phyloP scores from a whole-genome alignment of 2,888 invertebrate species.

The Rhabditoides inermis region DNA sequence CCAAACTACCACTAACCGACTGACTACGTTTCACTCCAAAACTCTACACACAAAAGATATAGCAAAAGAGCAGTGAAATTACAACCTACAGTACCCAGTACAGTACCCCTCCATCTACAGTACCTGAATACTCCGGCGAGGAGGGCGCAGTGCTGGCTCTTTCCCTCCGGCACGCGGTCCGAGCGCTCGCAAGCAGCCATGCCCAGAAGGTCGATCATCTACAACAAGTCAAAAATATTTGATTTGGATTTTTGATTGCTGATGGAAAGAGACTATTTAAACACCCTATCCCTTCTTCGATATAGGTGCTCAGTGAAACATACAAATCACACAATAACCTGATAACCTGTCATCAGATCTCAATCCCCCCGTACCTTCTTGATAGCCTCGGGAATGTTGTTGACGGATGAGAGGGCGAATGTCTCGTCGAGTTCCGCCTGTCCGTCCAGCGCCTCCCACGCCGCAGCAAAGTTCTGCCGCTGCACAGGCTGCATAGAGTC shows the following conservation, averaged over 20 bases:
- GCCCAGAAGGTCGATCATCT: constrained; percentile 67
- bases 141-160: constrained; percentile 71
- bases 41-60: too few relatives aligned
- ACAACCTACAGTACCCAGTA: too few relatives aligned
- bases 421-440: constrained; percentile 70
- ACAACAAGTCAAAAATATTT: too few relatives aligned
- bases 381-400: constrained; percentile 60
- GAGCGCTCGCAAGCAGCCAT: constrained; percentile 76
- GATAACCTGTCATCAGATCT: too few relatives aligned
- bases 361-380: too few relatives aligned
- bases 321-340: too few relatives aligned
- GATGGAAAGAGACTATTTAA: constrained; percentile 53
- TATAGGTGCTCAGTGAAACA: too few relatives aligned
- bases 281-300: too few relatives aligned
- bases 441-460: constrained; percentile 65
- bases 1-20: too few relatives aligned
- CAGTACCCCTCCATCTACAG: too few relatives aligned
- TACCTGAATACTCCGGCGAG: constrained; percentile 81
- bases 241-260: constrained; percentile 77
- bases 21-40: too few relatives aligned
- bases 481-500: constrained; percentile 76
- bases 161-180: constrained; percentile 74
- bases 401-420: constrained; percentile 74
- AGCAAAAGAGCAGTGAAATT: too few relatives aligned
- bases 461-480: constrained; percentile 69